These are phyloP conservation scores for Apocheima hispidaria DNA, from an alignment of 2,888 invertebrate genomes.

Conservation along the genomic window DNA sequence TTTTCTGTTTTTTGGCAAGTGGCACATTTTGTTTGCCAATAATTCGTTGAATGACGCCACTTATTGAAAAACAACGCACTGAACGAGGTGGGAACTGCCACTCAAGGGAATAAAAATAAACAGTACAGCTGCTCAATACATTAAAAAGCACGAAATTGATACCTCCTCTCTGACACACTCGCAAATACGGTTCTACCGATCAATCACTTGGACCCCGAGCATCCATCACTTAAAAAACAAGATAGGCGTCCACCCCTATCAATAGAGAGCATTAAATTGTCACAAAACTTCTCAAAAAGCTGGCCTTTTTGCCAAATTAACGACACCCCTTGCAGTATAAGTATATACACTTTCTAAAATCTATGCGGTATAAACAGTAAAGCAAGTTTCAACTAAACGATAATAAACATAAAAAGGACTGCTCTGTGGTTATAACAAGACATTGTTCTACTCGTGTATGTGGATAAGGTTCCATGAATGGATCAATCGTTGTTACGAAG, in stretches of 20 bases:
- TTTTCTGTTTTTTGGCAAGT: no score
- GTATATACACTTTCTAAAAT: slow-evolving; percentile 32
- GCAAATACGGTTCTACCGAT: slow-evolving; percentile 34
- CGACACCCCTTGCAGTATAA: slow-evolving; percentile 40
- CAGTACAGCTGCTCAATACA: slow-evolving; percentile 3
- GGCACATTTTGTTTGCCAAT: no score
- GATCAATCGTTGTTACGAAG: no score
- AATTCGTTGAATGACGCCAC: no score
- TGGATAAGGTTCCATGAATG: no score
- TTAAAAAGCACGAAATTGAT: slow-evolving; percentile 10
- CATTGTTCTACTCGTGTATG: no score
- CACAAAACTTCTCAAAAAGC: slow-evolving; percentile 53
- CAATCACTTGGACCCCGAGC: slow-evolving; percentile 39
- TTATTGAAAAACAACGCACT: no score
- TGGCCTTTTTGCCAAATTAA: slow-evolving; percentile 55
- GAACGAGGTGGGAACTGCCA: no score
- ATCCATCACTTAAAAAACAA: slow-evolving; percentile 43
- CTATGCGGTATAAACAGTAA: slow-evolving; percentile 24
- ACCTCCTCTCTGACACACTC: neutral
- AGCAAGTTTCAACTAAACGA: neutral
- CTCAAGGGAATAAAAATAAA: no score
- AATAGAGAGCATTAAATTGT: slow-evolving; percentile 51
- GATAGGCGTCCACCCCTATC: slow-evolving; percentile 47
- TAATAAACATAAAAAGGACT: neutral
- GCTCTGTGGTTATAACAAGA: no score